phyloP scores from a whole-genome alignment of 2,888 invertebrate genomes.

The Heteromurus nitidus region DNA sequence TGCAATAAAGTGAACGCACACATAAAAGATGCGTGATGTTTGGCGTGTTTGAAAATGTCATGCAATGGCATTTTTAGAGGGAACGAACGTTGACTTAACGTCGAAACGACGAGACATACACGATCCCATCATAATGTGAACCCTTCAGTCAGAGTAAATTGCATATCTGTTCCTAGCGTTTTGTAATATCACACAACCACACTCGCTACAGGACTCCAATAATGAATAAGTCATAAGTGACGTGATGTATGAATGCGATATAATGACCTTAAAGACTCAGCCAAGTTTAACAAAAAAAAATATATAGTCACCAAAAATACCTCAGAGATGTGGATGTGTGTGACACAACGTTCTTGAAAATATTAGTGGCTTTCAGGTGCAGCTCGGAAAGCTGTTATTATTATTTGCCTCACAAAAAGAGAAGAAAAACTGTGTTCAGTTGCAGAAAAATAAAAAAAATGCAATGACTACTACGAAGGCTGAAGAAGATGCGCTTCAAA shows the following conservation, averaged over 20 bases:
- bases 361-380: constrained; percentile 10
- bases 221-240: constrained; percentile 18
- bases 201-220: background rate
- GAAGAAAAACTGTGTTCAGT: constrained; percentile 13
- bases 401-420: constrained; percentile 27
- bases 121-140: too few relatives aligned
- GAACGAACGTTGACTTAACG: background rate
- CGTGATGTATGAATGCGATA: constrained; percentile 53
- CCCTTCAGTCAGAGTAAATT: too few relatives aligned
- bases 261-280: constrained; percentile 48
- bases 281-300: constrained; percentile 9
- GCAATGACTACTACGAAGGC: background rate
- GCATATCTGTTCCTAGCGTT: background rate
- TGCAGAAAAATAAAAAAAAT: constrained; percentile 15
- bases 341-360: background rate
- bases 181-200: background rate
- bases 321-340: background rate
- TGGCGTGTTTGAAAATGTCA: constrained; percentile 37
- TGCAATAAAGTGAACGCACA: constrained; percentile 5
- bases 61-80: constrained; percentile 7
- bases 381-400: constrained; percentile 20
- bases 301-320: background rate
- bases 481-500: constrained; percentile 22
- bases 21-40: constrained; percentile 46
- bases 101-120: background rate